Evolutionary conservation across 2,113 vertebrate species (phyloP), one percentile per base, ranked within the genome.

Genomic region (Cacatua alba): DNA sequence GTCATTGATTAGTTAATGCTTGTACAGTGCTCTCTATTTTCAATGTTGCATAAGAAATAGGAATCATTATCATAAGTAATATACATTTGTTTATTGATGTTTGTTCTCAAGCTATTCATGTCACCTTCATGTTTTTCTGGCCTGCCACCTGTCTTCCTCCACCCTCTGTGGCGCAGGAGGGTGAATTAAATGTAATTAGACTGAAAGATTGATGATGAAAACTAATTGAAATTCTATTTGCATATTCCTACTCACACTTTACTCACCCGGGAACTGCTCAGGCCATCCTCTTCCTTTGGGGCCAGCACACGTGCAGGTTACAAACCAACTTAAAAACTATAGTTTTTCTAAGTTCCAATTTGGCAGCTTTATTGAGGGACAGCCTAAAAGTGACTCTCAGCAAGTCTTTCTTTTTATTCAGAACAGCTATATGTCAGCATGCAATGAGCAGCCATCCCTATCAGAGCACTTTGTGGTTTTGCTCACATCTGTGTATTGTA

Each of bases 131-230:
- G 9, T 69, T 71, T 65, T 39, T 14, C 53, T 63, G 23, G 55
- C 59, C 24, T 41, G 8, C 5, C 8, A 6, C 11, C 7, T 82
- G 39, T 17, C 6, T 90, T 68, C 63, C 59, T 55, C 51, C 67
- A n/a, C 11, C 24, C 6, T 89, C 35, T 0, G 0, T 57, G 33
- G 43, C 41, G 3, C 35, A 64, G 37, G 16, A 11, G 10, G 39
- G 9, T 81, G 39, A 55, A 33, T 67, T 93, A 48, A 86, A 93
- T 88, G 39, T 59, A 71, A 71, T 70, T 64, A 85, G 41, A 7
- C 16, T 48, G 51, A 78, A 82, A 80, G 59, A 52, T 0, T 94
- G 72, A 77, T 57, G n/a, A 41, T 39, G 28, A 86, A 92, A 86
- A 82, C 39, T n/a, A 20, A 59, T 57, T 76, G 52, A 60, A 83